Base-by-base conservation (phyloP, 2,113 vertebrate species). In the Ameiurus melas region DNA sequence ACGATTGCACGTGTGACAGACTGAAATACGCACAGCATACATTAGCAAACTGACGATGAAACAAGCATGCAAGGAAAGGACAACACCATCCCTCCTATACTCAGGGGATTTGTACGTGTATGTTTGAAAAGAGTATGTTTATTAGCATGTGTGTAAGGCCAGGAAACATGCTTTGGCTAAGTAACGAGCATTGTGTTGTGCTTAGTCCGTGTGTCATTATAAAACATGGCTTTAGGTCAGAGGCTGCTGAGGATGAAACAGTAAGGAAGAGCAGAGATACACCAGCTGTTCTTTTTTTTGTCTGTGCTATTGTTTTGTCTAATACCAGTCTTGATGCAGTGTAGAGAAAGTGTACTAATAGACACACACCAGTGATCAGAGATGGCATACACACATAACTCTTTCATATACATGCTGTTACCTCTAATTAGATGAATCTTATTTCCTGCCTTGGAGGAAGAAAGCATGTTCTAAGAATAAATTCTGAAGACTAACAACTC, bases 1-100 rank as follows among this genome's bases (percentile, higher is more conserved):
- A 86, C 85, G 17, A 90, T 64, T 51, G 71, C 83, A 86, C 83
- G 19, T 83, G 85, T 85, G 90, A 89, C 87, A 53, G 77, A 83
- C 73, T 36, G 83, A 82, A 82, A 88, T 85, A 81, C 51, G 17
- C 62, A 84, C 85, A 81, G n/a, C 68, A 86, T 83, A 58, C 80
- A 73, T 80, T 78, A 84, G 73, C 70, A 84, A 84, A 78, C 85
- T 83, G 85, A 89, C 90, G 58, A 73, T 86, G 79, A 84, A 71
- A 83, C 51, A 12, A 89, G 71, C 89, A 90, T 91, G 90, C 88
- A 83, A 84, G 87, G 14, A 87, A 88, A 88, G 33, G 77, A 86
- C 33, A 6, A 43, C 71, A 84, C 62, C 30, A 51, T 70, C 84
- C 75, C 64, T 86, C 25, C 53, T 22, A 47, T 85, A 85, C 71